phyloP scores from a whole-genome alignment of 2,113 vertebrate species.

The Gadus chalcogrammus region DNA sequence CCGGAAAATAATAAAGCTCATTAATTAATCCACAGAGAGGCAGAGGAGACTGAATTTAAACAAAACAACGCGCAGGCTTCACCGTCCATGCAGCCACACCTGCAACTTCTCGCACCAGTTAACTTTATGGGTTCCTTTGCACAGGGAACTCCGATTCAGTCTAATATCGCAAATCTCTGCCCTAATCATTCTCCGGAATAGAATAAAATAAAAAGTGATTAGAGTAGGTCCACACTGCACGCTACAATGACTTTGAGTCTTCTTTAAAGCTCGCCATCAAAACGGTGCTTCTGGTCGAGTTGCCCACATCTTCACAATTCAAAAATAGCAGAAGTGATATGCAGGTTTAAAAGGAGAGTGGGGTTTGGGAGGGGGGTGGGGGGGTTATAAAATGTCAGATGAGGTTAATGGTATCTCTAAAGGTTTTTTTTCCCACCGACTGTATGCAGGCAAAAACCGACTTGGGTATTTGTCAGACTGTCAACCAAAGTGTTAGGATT shows the following conservation, averaged over 20 bases:
- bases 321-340: conserved; percentile 57
- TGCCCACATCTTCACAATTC: conserved; percentile 38
- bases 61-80: background rate
- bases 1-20: conserved; percentile 23
- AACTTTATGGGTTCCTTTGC: background rate
- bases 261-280: background rate
- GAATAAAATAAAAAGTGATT: background rate
- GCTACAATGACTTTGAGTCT: conserved; percentile 15
- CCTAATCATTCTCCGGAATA: conserved; percentile 9
- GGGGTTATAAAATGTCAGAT: conserved; percentile 46
- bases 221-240: too few species aligned
- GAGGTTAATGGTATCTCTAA: conserved; percentile 69
- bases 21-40: conserved; percentile 40
- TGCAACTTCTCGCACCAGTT: conserved; percentile 1
- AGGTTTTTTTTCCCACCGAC: conserved; percentile 54
- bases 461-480: conserved; percentile 60
- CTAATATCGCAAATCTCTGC: conserved; percentile 3
- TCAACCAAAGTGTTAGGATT: conserved; percentile 66
- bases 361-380: too few species aligned
- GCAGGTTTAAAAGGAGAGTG: background rate
- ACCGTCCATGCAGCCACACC: background rate
- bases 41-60: too few species aligned
- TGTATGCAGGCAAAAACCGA: conserved; percentile 45
- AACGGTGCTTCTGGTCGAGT: conserved; percentile 25
- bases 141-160: background rate